These are phyloP conservation scores for Drosophila cognata DNA, from an alignment of 2,888 invertebrate species.

Conservation along the genomic window DNA sequence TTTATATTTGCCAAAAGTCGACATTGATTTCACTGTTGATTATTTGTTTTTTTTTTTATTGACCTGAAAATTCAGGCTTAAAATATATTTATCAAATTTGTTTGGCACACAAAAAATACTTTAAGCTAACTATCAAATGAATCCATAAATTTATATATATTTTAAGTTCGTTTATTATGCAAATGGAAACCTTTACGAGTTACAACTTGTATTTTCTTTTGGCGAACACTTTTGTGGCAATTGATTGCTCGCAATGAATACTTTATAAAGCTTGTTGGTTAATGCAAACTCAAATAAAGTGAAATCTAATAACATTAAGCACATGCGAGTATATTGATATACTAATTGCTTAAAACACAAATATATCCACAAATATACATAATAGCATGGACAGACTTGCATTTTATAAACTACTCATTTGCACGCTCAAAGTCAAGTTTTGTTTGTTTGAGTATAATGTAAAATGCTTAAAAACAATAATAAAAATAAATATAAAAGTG, in stretches of 20 bases:
- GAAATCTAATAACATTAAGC: background rate
- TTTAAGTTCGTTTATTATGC: background rate
- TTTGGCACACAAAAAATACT: background rate
- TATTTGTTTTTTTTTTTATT: background rate
- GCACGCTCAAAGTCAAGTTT: background rate
- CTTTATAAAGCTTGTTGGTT: background rate
- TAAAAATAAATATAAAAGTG: background rate
- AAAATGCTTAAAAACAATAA: background rate
- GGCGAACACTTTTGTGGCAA: background rate
- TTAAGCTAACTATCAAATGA: conserved; percentile 8
- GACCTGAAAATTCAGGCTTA: background rate
- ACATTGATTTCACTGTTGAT: background rate
- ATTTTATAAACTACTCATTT: background rate
- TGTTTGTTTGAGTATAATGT: background rate
- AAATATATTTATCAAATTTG: conserved; percentile 18
- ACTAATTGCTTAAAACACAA: background rate
- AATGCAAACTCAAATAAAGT: background rate
- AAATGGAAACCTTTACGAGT: background rate
- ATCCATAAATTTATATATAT: background rate
- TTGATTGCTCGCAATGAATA: background rate
- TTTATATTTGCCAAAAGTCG: conserved; percentile 35
- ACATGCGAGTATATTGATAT: background rate
- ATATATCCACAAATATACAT: background rate
- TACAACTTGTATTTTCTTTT: background rate
- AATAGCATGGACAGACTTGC: background rate